Evolutionary conservation across 2,797 vertebrate genomes (phyloP), one percentile per base, ranked within the genome.

Genomic region (Hippocampus kuda): DNA sequence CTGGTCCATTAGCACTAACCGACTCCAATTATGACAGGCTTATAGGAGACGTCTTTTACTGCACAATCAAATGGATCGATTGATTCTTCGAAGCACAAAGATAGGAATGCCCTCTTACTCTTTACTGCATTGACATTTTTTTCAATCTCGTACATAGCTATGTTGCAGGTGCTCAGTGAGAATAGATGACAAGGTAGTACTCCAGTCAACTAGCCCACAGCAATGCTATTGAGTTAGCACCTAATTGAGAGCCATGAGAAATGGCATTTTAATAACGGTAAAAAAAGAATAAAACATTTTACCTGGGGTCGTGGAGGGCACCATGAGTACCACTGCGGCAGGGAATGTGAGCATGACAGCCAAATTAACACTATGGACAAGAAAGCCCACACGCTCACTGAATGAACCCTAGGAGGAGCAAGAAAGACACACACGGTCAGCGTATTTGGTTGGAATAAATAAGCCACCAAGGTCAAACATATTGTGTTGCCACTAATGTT

Each of bases 281-380:
- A 49, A 68, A 68, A 1, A 67, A 56, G 38, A 18, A 53, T 72
- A 38, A 26, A 42, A 60, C 18, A 63, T 70, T 78, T 85, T 87
- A 96, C 95, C 93, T 90, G 95, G 92, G 53, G 94, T 96, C 75
- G 94, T 79, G 66, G 93, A 94, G 46, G 87, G 84, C 13, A 95
- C 86, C 34, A 82, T 54, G 38, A 96, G 88, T 42, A 94, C 89
- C 71, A 93, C 89, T 4, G 85, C 84, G 24, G 89, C 90, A 0
- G 95, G 95, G 75, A 94, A 91, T 73, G 87, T 92, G 66, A 97
- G 86, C 67, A 94, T 75, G 68, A 83, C 56, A 61, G 85, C 63
- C 72, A 94, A 82, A 87, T 93, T 94, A 73, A 88, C 44, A 34
- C 67, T 71, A 53, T 98, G 90, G 65, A 95, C 83, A 75, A 91